phyloP scores from a whole-genome alignment of 2,888 invertebrate species.

The Drosophila helvetica region DNA sequence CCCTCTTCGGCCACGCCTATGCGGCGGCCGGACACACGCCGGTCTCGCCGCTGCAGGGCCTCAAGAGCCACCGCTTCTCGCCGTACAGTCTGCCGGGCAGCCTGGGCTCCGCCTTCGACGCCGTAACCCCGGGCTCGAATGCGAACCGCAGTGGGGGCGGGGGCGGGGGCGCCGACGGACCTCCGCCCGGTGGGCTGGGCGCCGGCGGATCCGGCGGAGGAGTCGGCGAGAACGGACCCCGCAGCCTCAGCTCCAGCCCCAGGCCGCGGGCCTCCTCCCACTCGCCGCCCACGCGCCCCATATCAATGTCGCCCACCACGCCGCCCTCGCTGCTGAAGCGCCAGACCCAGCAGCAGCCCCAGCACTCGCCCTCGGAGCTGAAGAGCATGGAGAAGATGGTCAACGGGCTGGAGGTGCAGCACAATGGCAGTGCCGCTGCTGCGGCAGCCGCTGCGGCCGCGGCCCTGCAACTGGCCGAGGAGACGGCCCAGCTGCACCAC shows the following conservation, averaged over 20 bases:
- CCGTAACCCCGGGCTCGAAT: constrained; percentile 91
- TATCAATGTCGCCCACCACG: constrained; percentile 85
- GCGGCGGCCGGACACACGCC: constrained; percentile 88
- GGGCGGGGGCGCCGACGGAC: constrained; percentile 50
- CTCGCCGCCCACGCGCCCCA: constrained; percentile 84
- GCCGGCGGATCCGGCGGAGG: constrained; percentile 63
- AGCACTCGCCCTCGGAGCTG: constrained; percentile 88
- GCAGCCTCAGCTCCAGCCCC: constrained; percentile 84
- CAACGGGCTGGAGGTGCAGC: constrained; percentile 95
- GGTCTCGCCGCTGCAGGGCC: constrained; percentile 88
- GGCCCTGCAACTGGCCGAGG: constrained; percentile 61
- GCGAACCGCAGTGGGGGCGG: constrained; percentile 77
- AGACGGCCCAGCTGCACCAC: constrained; percentile 56
- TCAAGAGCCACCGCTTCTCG: constrained; percentile 92
- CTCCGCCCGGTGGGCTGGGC: constrained; percentile 60
- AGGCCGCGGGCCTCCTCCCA: constrained; percentile 83
- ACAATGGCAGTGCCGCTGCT: constrained; percentile 83
- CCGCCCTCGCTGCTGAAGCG: constrained; percentile 83
- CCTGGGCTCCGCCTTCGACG: constrained; percentile 93
- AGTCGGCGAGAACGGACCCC: constrained; percentile 80
- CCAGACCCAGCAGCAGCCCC: constrained; percentile 56
- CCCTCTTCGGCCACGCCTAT: constrained; percentile 87
- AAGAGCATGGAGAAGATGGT: constrained; percentile 99
- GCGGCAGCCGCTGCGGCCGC: constrained; percentile 66
- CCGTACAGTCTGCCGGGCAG: constrained; percentile 94